Conservation (phyloP, 92 coral and sea anemone species). For the Actinostola sp. region DNA sequence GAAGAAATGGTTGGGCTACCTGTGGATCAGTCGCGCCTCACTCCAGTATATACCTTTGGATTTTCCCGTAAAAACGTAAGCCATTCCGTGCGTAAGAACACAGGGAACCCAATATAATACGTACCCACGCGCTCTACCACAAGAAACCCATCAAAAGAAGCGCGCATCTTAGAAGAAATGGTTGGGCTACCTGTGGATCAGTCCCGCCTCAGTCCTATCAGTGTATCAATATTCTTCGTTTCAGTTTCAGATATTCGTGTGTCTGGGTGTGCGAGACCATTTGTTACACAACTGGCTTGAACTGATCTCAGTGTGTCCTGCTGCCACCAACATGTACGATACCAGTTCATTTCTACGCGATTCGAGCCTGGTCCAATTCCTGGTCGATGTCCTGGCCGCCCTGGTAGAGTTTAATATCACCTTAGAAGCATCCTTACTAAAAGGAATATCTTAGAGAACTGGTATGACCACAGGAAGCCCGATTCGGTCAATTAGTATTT, state of each 20-base stretch:
- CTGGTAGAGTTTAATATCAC: constrained; percentile 91
- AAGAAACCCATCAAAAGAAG: no score
- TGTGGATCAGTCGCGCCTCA: no score
- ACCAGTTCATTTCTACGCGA: constrained; percentile 92
- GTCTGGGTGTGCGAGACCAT: constrained; percentile 97
- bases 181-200: no score
- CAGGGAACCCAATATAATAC: no score
- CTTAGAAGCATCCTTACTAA: constrained; percentile 86
- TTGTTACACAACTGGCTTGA: constrained; percentile 92
- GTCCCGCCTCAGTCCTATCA: no score
- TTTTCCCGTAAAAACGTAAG: neutral
- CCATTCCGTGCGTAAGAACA: no score
- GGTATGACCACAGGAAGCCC: neutral
- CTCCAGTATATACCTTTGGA: no score
- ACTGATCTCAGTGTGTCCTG: constrained; percentile 93
- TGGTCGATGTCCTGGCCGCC: constrained; percentile 82
- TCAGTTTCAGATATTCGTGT: constrained; percentile 94
- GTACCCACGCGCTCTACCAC: no score
- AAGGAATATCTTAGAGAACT: constrained; percentile 74
- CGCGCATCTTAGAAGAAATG: no score
- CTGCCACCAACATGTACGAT: constrained; percentile 97
- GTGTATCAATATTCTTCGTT: neutral
- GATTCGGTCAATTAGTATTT: neutral
- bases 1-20: no score
- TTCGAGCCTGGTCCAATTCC: constrained; percentile 81